phyloP scores from a whole-genome alignment of 2,888 invertebrate genomes.

The Brenthis daphne region DNA sequence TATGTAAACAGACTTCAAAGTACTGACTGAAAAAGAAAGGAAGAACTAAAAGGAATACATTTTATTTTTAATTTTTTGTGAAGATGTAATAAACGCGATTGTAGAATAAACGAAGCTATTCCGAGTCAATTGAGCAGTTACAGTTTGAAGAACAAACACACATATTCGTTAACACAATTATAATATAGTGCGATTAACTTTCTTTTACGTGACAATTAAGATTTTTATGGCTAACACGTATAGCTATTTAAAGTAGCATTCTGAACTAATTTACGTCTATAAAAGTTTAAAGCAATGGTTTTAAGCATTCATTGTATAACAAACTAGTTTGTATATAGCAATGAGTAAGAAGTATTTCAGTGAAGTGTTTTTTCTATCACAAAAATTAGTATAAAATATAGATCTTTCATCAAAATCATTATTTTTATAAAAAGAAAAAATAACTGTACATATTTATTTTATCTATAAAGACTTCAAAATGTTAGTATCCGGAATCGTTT shows the following conservation, averaged over 20 bases:
- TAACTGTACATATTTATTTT: too few relatives aligned
- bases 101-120: too few relatives aligned
- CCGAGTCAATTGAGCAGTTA: too few relatives aligned
- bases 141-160: not conserved
- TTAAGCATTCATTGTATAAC: conserved; percentile 23
- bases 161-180: not conserved
- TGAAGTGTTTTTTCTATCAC: too few relatives aligned
- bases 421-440: conserved; percentile 25
- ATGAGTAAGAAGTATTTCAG: too few relatives aligned
- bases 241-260: conserved; percentile 27
- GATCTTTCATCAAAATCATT: conserved; percentile 27
- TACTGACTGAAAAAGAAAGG: too few relatives aligned
- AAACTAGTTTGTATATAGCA: not conserved
- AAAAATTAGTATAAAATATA: too few relatives aligned
- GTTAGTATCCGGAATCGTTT: conserved; percentile 58
- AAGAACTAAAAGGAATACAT: too few relatives aligned
- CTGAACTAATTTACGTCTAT: conserved; percentile 60
- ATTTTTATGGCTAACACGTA: not conserved
- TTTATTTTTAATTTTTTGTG: too few relatives aligned
- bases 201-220: not conserved
- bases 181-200: not conserved
- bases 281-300: conserved; percentile 48
- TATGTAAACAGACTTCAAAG: too few relatives aligned
- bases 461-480: conserved; percentile 43
- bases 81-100: too few relatives aligned